Evolutionary conservation across 2,797 vertebrate genomes (phyloP).

Genomic region (Cuculus canorus): DNA sequence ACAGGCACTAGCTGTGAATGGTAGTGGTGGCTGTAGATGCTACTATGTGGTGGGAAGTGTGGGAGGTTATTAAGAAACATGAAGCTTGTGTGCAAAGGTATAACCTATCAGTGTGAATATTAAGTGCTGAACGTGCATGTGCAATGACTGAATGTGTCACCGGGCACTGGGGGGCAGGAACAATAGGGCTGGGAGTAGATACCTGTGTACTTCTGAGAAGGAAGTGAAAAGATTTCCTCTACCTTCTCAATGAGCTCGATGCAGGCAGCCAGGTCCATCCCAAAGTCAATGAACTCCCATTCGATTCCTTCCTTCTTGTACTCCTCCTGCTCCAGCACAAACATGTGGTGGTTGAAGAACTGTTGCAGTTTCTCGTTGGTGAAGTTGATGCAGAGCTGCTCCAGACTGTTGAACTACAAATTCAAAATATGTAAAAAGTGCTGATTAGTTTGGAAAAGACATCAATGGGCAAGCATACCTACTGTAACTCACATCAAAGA

Average conservation of each 20-base stretch:
- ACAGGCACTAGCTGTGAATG: neutral
- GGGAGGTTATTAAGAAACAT: neutral
- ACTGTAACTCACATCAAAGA: constrained; percentile 86
- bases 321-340: constrained; percentile 89
- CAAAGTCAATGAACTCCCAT: constrained; percentile 88
- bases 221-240: neutral
- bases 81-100: neutral
- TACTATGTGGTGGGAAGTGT: neutral
- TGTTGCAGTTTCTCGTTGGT: constrained; percentile 90
- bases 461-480: neutral
- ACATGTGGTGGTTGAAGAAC: constrained; percentile 87
- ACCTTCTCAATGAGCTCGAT: constrained; percentile 86
- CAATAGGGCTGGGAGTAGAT: neutral
- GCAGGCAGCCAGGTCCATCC: constrained; percentile 89
- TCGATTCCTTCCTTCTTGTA: constrained; percentile 89
- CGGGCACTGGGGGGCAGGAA: neutral
- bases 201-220: neutral
- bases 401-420: constrained; percentile 87
- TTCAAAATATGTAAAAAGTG: neutral
- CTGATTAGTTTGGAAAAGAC: neutral
- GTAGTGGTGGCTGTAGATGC: neutral
- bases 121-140: neutral
- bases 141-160: neutral
- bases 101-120: neutral
- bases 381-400: constrained; percentile 92